Conservation (phyloP, 2,888 invertebrate species). For the Linyphia triangularis region DNA sequence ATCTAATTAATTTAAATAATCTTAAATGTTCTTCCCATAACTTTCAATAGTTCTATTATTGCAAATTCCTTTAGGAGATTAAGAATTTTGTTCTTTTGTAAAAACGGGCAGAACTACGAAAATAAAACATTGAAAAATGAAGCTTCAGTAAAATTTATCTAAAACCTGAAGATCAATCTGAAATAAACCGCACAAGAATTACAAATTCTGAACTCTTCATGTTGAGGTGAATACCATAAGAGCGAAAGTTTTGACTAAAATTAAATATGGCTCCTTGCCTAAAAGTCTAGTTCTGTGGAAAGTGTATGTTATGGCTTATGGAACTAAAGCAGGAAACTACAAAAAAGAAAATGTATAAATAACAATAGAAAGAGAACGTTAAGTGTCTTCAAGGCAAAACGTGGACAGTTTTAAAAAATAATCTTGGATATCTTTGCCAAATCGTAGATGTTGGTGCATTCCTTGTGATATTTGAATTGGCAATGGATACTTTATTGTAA, state of each 20-base stretch:
- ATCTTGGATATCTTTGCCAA: not conserved
- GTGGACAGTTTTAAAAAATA: not conserved
- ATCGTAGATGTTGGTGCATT: not conserved
- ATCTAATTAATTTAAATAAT: too few relatives aligned
- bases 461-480: not conserved
- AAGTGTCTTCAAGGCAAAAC: not conserved
- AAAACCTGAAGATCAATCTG: too few relatives aligned
- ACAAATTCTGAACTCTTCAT: slow-evolving; percentile 8
- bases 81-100: too few relatives aligned
- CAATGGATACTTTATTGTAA: too few relatives aligned
- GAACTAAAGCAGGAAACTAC: slow-evolving; percentile 6
- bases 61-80: too few relatives aligned
- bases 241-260: slow-evolving; percentile 40
- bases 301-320: slow-evolving; percentile 33
- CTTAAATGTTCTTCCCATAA: too few relatives aligned
- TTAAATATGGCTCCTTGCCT: slow-evolving; percentile 54
- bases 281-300: slow-evolving; percentile 1
- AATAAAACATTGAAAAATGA: too few relatives aligned
- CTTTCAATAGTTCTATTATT: too few relatives aligned
- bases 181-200: too few relatives aligned
- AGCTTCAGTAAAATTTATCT: too few relatives aligned
- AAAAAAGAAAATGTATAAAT: slow-evolving; percentile 29
- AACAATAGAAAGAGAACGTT: slow-evolving; percentile 25
- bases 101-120: too few relatives aligned
- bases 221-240: slow-evolving; percentile 14